phyloP scores from a whole-genome alignment of 1,140 invertebrate species.

The Ceratina japonica region DNA sequence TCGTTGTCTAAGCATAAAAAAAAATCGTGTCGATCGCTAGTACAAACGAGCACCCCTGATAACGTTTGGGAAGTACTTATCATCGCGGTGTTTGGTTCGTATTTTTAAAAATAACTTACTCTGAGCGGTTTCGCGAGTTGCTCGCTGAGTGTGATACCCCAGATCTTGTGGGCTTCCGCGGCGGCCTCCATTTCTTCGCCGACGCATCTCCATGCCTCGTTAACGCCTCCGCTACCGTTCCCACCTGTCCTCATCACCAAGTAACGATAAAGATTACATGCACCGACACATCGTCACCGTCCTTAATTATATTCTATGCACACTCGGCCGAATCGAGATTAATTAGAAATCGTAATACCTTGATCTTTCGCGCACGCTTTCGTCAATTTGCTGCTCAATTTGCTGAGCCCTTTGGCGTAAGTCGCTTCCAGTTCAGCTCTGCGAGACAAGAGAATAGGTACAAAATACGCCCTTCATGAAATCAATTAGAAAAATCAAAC shows the following conservation, averaged over 20 bases:
- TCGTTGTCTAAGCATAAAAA: too few relatives aligned
- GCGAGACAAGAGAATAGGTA: conserved; percentile 67
- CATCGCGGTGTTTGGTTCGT: neutral
- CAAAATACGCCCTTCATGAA: neutral
- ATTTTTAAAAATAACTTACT: conserved; percentile 59
- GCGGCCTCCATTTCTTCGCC: conserved; percentile 94
- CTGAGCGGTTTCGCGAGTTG: conserved; percentile 94
- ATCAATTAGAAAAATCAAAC: neutral
- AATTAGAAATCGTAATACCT: conserved; percentile 57
- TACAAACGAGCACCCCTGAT: neutral
- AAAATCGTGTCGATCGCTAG: neutral
- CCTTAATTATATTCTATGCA: too few relatives aligned
- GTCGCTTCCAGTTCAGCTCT: conserved; percentile 91
- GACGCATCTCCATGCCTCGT: conserved; percentile 93
- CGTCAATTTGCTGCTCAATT: conserved; percentile 90
- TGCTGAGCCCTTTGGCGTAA: conserved; percentile 94
- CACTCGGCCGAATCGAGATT: too few relatives aligned
- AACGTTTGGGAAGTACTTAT: neutral
- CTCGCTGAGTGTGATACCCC: conserved; percentile 88
- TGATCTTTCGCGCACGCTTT: conserved; percentile 86
- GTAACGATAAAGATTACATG: too few relatives aligned
- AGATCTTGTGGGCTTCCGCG: conserved; percentile 91
- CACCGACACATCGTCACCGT: too few relatives aligned
- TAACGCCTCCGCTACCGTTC: conserved; percentile 89
- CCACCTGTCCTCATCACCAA: conserved; percentile 72